phyloP scores from a whole-genome alignment of 1,140 invertebrate species.

The Zaprionus nigranus region DNA sequence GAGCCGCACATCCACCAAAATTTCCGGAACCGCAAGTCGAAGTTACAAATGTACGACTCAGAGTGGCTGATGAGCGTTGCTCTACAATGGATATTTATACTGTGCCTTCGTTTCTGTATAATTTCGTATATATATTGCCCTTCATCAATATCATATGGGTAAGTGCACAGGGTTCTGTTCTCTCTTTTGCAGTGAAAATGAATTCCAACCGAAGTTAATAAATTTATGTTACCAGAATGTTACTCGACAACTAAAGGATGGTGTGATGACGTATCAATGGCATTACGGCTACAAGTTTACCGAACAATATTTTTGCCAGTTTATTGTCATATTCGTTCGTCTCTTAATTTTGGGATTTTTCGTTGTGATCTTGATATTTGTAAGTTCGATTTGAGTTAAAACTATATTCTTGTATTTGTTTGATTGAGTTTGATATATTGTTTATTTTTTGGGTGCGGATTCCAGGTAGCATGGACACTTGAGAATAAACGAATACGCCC shows the following conservation, averaged over 20 bases:
- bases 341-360: slow-evolving; percentile 42
- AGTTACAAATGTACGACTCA: slow-evolving; percentile 45
- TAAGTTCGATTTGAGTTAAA: slow-evolving; percentile 29
- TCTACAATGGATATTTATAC: slow-evolving; percentile 23
- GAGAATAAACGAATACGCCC: background rate
- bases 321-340: slow-evolving; percentile 55
- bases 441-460: slow-evolving; percentile 4
- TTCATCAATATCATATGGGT: slow-evolving; percentile 69
- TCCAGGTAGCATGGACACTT: slow-evolving; percentile 44
- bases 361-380: slow-evolving; percentile 23
- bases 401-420: background rate
- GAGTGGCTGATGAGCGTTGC: slow-evolving; percentile 42
- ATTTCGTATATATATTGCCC: slow-evolving; percentile 64
- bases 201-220: background rate
- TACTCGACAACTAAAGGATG: slow-evolving; percentile 57
- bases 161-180: slow-evolving; percentile 29
- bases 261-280: slow-evolving; percentile 74
- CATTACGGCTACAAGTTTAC: slow-evolving; percentile 63
- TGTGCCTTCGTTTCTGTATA: slow-evolving; percentile 60
- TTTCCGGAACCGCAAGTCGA: slow-evolving; percentile 41
- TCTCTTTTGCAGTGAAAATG: background rate
- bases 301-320: slow-evolving; percentile 51
- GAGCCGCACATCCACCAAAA: background rate
- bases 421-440: background rate
- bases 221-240: slow-evolving; percentile 48